Evolutionary conservation across 2,113 vertebrate genomes (phyloP), one percentile per base, ranked within the genome.

Genomic region (Fulmarus glacialis): DNA sequence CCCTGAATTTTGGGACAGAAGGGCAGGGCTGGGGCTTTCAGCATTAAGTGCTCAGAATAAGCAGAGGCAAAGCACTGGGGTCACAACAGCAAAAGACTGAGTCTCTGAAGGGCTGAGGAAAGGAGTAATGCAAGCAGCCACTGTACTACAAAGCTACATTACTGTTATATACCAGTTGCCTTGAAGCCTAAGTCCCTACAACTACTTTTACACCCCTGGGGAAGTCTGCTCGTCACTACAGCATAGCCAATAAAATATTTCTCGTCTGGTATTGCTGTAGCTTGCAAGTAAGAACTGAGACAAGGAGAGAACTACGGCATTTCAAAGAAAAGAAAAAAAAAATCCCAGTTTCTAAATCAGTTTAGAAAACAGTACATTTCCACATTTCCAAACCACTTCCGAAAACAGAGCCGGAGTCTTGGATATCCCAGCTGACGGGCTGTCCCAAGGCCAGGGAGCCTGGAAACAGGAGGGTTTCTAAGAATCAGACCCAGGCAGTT

Each of bases 161-260:
- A 3, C 0, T 22, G 48, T 32, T 24, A 17, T 22, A 18, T 0
- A 20, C 6, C 4, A 3, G 13, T 7, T 17, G 15, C 36, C 60
- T 38, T 38, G 21, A 59, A 60, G 8, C 53, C 32, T 3, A 40
- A 10, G 6, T 17, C 45, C 45, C n/a, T 23, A 8, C 3, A 2
- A 11, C 21, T 24, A 3, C 59, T 56, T 38, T 52, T 14, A 23
- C 10, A 52, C 2, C 11, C 43, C 16, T 7, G 3, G 4, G 30
- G 15, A 55, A 56, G n/a, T 4, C 27, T 11, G 5, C 20, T 48
- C 2, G 1, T 52, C 38, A 7, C 59, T 24, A 18, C 63, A 58
- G 38, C 30, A n/a, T 0, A 45, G 9, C 15, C 5, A 23, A 7
- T 4, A 38, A 42, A 75, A 47, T 2, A 18, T 9, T 52, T 32